Conservation (phyloP, 1,140 invertebrate species). For the Druon quercuslanigerum region DNA sequence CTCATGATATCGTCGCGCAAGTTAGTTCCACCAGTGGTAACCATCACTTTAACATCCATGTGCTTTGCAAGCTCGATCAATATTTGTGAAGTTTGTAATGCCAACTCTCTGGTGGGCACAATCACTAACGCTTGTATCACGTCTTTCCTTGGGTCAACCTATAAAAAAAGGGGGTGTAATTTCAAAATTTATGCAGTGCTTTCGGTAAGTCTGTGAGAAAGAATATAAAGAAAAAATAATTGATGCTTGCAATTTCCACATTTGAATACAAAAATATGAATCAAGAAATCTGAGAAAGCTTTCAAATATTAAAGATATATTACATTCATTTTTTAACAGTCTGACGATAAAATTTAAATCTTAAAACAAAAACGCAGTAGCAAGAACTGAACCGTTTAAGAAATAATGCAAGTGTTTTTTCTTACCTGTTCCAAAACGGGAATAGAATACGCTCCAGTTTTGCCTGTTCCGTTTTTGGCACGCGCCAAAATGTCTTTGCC, state of each 20-base stretch:
- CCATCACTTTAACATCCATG: slow-evolving; percentile 97
- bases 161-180: slow-evolving; percentile 42
- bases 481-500: slow-evolving; percentile 98
- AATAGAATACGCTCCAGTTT: slow-evolving; percentile 99
- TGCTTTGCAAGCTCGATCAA: slow-evolving; percentile 99
- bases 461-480: slow-evolving; percentile 99
- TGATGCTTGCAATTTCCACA: too few relatives aligned
- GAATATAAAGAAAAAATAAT: too few relatives aligned
- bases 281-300: too few relatives aligned
- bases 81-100: slow-evolving; percentile 99
- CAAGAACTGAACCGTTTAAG: too few relatives aligned
- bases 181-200: not conserved
- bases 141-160: slow-evolving; percentile 93
- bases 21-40: slow-evolving; percentile 98
- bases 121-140: slow-evolving; percentile 98
- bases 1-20: slow-evolving; percentile 99
- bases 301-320: too few relatives aligned
- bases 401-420: not conserved
- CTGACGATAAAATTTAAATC: too few relatives aligned
- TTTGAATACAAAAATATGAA: too few relatives aligned
- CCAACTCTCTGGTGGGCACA: slow-evolving; percentile 99
- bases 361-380: too few relatives aligned
- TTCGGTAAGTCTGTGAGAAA: too few relatives aligned
- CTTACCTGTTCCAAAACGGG: slow-evolving; percentile 92
- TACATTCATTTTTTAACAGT: too few relatives aligned